Base-by-base conservation (phyloP, 2,113 vertebrate genomes). In the Falcunculus frontatus region DNA sequence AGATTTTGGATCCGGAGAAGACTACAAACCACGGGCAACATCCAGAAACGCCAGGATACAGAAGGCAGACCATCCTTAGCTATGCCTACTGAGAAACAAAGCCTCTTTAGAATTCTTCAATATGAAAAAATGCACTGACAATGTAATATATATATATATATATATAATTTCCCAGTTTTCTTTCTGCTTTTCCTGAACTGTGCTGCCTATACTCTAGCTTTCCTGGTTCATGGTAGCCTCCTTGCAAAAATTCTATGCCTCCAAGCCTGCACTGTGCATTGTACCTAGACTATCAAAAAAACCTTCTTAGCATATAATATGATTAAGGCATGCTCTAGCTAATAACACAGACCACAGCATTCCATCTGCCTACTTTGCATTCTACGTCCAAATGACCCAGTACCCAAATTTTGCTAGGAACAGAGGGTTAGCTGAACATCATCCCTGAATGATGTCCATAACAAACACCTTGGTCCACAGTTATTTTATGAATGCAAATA, bases 1-100 rank as follows among this genome's bases (percentile, higher is more conserved):
- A 95, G 99, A 99, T 73, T 91, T 98, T 13, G 98, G 99, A 89
- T 99, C 99, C 4, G 99, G 99, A 78, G 99, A 99, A 67, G 98
- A 99, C 90, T 98, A 98, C 87, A 98, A 97, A 50, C 97, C 98
- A 77, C 91, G 95, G 64, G 97, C 91, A 53, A 89, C 98, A 68
- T 90, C 98, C 10, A 98, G 97, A 95, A 98, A 97, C 65, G 89
- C 94, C 86, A 97, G 94, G 76, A 98, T 96, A 93, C 98, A 97
- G 92, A 98, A 98, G 96, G 97, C 97, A 90, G 89, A 90, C 10
- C 93, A 94, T 37, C 98, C 97, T 87, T 98, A 98, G 95, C 67
- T 39, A 60, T 2, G 16, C 41, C 73, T 46, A 32, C 41, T 90
- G 92, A 88, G 68, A 75, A 79, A 57, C 30, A 95, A 89, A 93